Percentiles rank a stretch among this genome's conserved stretches.
Evolutionary conservation across 2,888 invertebrate species (phyloP).

Genomic region (Apeira syringaria): DNA sequence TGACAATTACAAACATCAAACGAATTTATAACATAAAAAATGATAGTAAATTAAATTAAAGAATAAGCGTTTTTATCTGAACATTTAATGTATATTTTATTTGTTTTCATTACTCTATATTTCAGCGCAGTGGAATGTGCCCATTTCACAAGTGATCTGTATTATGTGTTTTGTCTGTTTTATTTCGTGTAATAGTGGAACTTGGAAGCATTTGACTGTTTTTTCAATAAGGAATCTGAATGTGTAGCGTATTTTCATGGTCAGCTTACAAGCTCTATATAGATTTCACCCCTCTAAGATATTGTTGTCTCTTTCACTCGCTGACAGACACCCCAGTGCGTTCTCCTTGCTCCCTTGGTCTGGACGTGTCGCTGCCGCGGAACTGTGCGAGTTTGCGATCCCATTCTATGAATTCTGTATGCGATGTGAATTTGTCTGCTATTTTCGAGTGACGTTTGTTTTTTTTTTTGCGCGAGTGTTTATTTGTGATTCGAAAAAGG

Average conservation of each 20-base stretch:
- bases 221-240: neutral
- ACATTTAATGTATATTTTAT: too few species aligned
- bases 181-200: too few species aligned
- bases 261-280: slow-evolving; percentile 52
- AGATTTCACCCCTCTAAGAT: slow-evolving; percentile 56
- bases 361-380: slow-evolving; percentile 20
- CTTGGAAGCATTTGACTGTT: neutral
- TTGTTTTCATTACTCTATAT: too few species aligned
- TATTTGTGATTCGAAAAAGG: slow-evolving; percentile 12
- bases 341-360: slow-evolving; percentile 17
- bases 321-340: slow-evolving; percentile 57
- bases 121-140: too few species aligned
- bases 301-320: slow-evolving; percentile 51
- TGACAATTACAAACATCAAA: too few species aligned
- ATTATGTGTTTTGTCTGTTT: too few species aligned
- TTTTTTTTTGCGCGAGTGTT: slow-evolving; percentile 9
- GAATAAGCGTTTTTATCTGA: too few species aligned
- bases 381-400: slow-evolving; percentile 22
- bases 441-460: slow-evolving; percentile 11
- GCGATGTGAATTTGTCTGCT: slow-evolving; percentile 24
- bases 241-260: slow-evolving; percentile 23
- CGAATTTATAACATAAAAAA: too few species aligned
- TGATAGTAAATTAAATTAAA: too few species aligned
- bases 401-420: slow-evolving; percentile 32
- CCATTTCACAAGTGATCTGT: too few species aligned